These are phyloP conservation scores for Melopsittacus undulatus DNA, from an alignment of 2,797 vertebrate species.

Conservation along the genomic window DNA sequence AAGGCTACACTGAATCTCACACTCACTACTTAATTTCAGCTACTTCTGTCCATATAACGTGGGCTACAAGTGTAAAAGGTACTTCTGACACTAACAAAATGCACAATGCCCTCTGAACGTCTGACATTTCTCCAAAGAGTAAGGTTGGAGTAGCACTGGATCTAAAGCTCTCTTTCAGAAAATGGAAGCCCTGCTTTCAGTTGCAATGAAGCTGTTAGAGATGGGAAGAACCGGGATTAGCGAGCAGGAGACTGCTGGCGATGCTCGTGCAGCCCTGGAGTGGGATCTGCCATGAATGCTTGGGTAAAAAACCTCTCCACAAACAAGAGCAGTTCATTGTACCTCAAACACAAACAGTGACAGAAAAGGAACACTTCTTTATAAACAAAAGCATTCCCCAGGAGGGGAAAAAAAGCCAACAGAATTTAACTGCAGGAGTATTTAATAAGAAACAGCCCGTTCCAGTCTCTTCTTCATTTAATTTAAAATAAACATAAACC, in stretches of 20 bases:
- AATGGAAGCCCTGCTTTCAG: neutral
- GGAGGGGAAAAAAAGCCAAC: neutral
- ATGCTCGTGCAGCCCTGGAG: neutral
- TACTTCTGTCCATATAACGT: rapidly evolving
- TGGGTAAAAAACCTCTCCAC: neutral
- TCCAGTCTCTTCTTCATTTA: slow-evolving; percentile 47
- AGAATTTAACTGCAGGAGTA: slow-evolving; percentile 23
- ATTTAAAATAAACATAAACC: slow-evolving; percentile 53
- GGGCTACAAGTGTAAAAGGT: neutral
- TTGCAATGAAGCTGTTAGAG: neutral
- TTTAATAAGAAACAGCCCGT: slow-evolving; percentile 49
- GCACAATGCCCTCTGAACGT: neutral
- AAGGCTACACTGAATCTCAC: neutral
- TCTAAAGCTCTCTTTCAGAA: neutral
- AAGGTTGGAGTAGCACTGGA: neutral
- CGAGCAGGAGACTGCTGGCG: neutral
- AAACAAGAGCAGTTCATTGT: neutral
- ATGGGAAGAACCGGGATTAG: neutral
- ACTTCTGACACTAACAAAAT: neutral
- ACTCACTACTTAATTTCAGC: neutral
- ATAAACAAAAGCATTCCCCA: slow-evolving; percentile 42
- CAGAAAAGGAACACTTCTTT: slow-evolving; percentile 18
- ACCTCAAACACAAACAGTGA: neutral
- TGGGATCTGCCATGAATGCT: neutral
- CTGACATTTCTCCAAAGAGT: neutral